A percentile compares a stretch with the other conserved stretches of the same genome.
Evolutionary conservation across 2,797 vertebrate species (phyloP).

Genomic region (Acanthornis magna): DNA sequence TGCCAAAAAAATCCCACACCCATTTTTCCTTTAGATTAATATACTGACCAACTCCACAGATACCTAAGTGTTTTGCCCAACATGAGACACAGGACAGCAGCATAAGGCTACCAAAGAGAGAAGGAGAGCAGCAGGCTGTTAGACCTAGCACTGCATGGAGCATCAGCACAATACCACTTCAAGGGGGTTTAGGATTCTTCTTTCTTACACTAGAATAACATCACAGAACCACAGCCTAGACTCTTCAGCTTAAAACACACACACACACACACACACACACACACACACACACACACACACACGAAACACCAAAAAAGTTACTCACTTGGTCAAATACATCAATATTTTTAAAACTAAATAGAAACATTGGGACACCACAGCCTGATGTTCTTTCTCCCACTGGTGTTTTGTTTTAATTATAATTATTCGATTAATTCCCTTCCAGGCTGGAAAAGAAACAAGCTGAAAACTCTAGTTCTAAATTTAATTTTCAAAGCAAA

Average conservation of each 20-base stretch:
- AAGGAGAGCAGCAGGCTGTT: neutral
- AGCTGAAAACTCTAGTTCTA: neutral
- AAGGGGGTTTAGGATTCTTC: fast-evolving
- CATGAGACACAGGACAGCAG: neutral
- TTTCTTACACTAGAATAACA: neutral
- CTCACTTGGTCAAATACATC: neutral
- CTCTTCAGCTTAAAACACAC: neutral
- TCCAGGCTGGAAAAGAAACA: neutral
- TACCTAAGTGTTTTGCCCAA: neutral
- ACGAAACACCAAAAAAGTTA: neutral
- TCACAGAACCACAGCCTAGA: neutral
- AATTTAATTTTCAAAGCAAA: slow-evolving; percentile 22
- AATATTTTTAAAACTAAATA: neutral
- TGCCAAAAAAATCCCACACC: fast-evolving
- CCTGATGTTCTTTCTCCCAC: neutral
- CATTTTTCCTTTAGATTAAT: neutral
- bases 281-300: too few species aligned
- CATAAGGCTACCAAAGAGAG: neutral
- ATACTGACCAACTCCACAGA: neutral
- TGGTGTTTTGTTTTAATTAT: neutral
- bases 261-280: too few species aligned
- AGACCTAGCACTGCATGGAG: neutral
- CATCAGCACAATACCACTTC: neutral
- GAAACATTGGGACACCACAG: neutral
- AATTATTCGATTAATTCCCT: neutral